A percentile compares a stretch with the other conserved stretches of the same genome.
These are phyloP conservation scores for Rousettus madagascariensis DNA, from an alignment of 2,797 vertebrate genomes.

Conservation along the genomic window DNA sequence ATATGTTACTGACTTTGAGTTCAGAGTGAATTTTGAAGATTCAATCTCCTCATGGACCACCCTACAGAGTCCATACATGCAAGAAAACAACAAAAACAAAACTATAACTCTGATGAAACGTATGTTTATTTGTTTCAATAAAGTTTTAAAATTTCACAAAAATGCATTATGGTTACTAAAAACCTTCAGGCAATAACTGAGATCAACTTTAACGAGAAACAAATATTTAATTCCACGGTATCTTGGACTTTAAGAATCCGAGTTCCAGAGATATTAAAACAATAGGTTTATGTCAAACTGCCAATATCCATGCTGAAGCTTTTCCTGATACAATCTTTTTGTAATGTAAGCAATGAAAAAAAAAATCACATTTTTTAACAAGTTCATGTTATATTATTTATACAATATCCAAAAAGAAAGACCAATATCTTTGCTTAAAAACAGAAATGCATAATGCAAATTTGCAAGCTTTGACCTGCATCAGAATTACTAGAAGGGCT, in stretches of 20 bases:
- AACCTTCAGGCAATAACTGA: conserved; percentile 76
- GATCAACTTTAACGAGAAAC: conserved; percentile 72
- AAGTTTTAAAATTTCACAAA: conserved; percentile 69
- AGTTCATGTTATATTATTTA: conserved; percentile 48
- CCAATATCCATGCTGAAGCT: conserved; percentile 45
- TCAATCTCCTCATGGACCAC: conserved; percentile 41
- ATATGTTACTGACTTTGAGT: conserved; percentile 41
- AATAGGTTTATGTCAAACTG: conserved; percentile 57
- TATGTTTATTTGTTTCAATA: conserved; percentile 71
- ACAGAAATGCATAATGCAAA: not conserved
- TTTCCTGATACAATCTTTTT: conserved; percentile 66
- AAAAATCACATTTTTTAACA: conserved; percentile 23
- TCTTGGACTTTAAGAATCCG: conserved; percentile 61
- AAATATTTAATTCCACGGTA: conserved; percentile 67
- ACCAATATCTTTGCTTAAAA: conserved; percentile 47
- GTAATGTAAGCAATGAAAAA: conserved; percentile 60
- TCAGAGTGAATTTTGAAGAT: conserved; percentile 70
- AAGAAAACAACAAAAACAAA: conserved; percentile 38
- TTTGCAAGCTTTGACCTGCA: not conserved
- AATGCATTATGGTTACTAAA: conserved; percentile 71
- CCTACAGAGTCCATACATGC: conserved; percentile 58
- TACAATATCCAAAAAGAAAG: conserved; percentile 47
- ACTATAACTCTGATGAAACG: conserved; percentile 49
- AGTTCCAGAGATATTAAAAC: conserved; percentile 69
- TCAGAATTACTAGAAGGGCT: not conserved